Percentiles rank a stretch among this genome's conserved stretches.
phyloP scores from a whole-genome alignment of 2,113 vertebrate species.

The Gasterosteus nipponicus region DNA sequence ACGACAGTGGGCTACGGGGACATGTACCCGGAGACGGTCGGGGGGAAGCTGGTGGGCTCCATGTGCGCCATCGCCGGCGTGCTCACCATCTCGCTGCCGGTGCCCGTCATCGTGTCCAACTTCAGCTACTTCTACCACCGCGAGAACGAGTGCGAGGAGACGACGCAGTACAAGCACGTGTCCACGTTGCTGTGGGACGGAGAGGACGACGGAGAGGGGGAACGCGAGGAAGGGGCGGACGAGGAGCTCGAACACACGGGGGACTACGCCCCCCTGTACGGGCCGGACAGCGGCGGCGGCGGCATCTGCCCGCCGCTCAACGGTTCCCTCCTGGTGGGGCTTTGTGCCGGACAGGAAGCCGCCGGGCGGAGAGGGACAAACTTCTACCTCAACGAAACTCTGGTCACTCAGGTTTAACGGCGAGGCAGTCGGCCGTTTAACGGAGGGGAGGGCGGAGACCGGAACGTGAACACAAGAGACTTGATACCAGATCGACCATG shows the following conservation, averaged over 20 bases:
- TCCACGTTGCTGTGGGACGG: slow-evolving; percentile 80
- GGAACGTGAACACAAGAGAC: not conserved
- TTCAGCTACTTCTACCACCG: slow-evolving; percentile 96
- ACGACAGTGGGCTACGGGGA: slow-evolving; percentile 94
- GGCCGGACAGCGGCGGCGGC: slow-evolving; percentile 39
- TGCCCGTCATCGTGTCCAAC: slow-evolving; percentile 95
- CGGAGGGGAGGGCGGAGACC: not conserved
- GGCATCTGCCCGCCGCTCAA: slow-evolving; percentile 70
- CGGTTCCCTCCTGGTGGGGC: slow-evolving; percentile 66
- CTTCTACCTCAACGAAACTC: slow-evolving; percentile 70
- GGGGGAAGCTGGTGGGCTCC: slow-evolving; percentile 92
- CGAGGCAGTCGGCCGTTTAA: not conserved
- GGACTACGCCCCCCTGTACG: slow-evolving; percentile 58
- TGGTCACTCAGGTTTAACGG: slow-evolving; percentile 88
- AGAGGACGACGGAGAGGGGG: slow-evolving; percentile 47
- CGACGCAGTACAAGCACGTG: slow-evolving; percentile 82
- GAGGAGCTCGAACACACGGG: slow-evolving; percentile 53
- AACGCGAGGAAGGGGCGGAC: slow-evolving; percentile 52
- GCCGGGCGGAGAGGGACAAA: slow-evolving; percentile 61
- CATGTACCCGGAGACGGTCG: slow-evolving; percentile 90
- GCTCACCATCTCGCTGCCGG: slow-evolving; percentile 92
- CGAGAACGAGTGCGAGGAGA: slow-evolving; percentile 86
- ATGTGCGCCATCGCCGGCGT: slow-evolving; percentile 94
- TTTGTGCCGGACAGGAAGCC: slow-evolving; percentile 54
- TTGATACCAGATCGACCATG: not conserved